These are phyloP conservation scores for Baryphthengus martii DNA, from an alignment of 2,113 vertebrate genomes.

Conservation along the genomic window DNA sequence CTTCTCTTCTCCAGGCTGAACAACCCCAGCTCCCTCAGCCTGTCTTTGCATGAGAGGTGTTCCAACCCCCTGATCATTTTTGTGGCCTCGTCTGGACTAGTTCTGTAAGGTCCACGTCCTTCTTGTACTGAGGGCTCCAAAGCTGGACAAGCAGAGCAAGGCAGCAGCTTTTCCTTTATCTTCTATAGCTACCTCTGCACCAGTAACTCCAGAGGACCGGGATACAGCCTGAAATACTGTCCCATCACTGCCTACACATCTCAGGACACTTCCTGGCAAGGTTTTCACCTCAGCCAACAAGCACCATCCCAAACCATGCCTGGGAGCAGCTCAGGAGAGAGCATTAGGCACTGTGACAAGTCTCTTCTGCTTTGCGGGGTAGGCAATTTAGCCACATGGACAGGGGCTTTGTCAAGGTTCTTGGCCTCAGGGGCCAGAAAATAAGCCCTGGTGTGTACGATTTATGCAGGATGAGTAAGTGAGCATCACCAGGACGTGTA, in stretches of 20 bases:
- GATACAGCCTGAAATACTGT: not conserved
- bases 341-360: not conserved
- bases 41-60: no score
- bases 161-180: not conserved
- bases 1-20: no score
- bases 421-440: not conserved
- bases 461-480: accelerated
- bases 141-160: not conserved
- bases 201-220: not conserved
- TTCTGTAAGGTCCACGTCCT: no score
- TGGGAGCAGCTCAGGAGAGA: not conserved
- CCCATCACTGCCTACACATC: not conserved
- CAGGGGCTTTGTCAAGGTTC: not conserved
- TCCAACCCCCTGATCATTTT: no score
- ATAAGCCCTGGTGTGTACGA: not conserved
- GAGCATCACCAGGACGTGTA: accelerated
- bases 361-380: not conserved
- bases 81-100: no score
- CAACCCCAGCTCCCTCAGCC: no score
- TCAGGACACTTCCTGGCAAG: not conserved
- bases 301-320: not conserved
- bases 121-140: no score
- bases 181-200: not conserved
- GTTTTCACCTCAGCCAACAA: not conserved
- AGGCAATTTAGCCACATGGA: not conserved